Percentiles rank a stretch among this genome's conserved stretches.
These are phyloP conservation scores for Anolis sagrei DNA, from an alignment of 2,113 vertebrate species.

Conservation along the genomic window DNA sequence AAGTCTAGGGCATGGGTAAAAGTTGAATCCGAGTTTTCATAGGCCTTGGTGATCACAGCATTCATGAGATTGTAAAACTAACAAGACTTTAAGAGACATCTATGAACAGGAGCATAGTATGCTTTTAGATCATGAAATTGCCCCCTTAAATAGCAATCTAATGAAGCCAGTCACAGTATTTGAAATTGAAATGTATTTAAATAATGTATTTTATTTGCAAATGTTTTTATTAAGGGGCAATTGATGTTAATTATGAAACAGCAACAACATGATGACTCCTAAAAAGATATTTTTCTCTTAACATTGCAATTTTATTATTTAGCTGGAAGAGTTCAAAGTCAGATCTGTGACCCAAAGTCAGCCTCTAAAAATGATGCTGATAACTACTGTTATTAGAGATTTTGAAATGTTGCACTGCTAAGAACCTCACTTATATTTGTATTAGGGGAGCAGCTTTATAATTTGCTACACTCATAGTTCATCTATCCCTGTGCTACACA, in stretches of 20 bases:
- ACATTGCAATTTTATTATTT: not conserved
- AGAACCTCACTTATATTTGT: not conserved
- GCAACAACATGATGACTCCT: not conserved
- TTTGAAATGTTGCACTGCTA: not conserved
- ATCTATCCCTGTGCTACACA: not conserved
- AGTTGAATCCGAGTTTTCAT: not conserved
- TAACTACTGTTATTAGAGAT: not conserved
- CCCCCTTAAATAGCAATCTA: not conserved
- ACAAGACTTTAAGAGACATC: not conserved
- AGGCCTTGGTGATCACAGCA: not conserved
- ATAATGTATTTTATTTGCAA: not conserved
- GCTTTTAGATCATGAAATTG: not conserved
- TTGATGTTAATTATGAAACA: conserved; percentile 3
- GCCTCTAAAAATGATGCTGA: not conserved
- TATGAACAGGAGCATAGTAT: not conserved
- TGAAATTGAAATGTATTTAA: not conserved
- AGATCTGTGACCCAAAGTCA: not conserved
- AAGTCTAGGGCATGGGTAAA: not conserved
- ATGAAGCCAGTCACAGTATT: not conserved
- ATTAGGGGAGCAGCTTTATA: not conserved
- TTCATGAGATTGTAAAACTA: not conserved
- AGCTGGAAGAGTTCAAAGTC: not conserved
- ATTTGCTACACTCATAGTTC: not conserved
- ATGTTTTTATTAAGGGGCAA: conserved; percentile 12
- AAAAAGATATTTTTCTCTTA: not conserved